Conservation (phyloP, 2,113 vertebrate species). For the Ptychochromis oligacanthus region DNA sequence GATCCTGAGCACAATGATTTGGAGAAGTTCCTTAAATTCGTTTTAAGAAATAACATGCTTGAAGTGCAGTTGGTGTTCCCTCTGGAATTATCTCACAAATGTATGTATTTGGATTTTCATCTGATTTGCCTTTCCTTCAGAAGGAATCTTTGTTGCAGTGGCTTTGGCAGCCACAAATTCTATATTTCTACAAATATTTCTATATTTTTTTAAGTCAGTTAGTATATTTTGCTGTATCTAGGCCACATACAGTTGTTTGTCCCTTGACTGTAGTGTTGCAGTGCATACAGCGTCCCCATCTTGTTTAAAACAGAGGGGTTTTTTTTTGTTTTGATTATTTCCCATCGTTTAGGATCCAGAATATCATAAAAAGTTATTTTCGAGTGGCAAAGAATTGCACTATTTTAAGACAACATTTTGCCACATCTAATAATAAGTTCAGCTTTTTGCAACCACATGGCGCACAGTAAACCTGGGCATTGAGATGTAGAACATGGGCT, state of each 20-base stretch:
- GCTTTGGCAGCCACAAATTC: neutral
- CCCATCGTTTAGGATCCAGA: neutral
- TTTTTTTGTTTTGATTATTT: neutral
- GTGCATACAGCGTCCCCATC: neutral
- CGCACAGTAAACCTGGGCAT: neutral
- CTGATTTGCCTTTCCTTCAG: too few relatives aligned
- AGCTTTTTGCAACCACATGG: neutral
- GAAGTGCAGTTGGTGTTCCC: neutral
- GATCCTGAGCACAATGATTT: neutral
- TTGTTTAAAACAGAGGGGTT: neutral
- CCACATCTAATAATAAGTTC: neutral
- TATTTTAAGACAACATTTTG: neutral
- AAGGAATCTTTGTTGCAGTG: neutral
- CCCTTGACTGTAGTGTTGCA: neutral
- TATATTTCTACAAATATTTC: too few relatives aligned
- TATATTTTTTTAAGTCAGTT: neutral
- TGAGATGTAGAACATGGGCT: neutral
- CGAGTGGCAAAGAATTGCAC: neutral
- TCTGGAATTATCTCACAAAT: neutral
- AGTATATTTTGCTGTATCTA: neutral
- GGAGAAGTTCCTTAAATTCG: neutral
- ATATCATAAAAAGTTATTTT: neutral
- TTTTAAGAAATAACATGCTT: conserved; percentile 1
- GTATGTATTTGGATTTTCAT: neutral
- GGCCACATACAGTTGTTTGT: neutral